phyloP scores from a whole-genome alignment of 2,797 vertebrate species.

The Atherinosoma microstoma region DNA sequence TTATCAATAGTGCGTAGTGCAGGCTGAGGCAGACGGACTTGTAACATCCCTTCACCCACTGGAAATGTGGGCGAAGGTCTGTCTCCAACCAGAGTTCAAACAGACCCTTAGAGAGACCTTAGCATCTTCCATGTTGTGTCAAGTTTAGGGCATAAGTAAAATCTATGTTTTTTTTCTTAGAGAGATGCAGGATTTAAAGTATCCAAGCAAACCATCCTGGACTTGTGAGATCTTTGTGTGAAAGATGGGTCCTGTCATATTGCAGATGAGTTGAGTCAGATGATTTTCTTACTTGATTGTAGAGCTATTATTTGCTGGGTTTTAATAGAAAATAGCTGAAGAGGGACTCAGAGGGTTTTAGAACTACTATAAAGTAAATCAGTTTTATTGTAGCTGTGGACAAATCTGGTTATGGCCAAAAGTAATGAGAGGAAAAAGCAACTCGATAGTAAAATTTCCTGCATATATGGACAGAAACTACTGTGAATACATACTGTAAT shows the following conservation, averaged over 20 bases:
- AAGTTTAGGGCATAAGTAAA: slow-evolving; percentile 15
- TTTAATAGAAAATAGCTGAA: slow-evolving; percentile 16
- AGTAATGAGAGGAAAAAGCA: slow-evolving; percentile 1
- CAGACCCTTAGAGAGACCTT: slow-evolving; percentile 23
- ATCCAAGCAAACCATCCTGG: slow-evolving; percentile 27
- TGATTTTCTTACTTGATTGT: slow-evolving; percentile 30
- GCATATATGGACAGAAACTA: not conserved
- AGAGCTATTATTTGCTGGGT: not conserved
- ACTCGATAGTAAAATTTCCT: slow-evolving; percentile 3
- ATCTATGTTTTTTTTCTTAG: slow-evolving; percentile 27
- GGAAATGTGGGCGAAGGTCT: slow-evolving; percentile 11
- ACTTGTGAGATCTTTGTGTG: slow-evolving; percentile 25
- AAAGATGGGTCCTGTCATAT: slow-evolving; percentile 25
- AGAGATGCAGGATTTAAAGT: slow-evolving; percentile 33
- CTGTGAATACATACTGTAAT: not conserved
- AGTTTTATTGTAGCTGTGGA: not conserved
- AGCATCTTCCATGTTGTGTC: slow-evolving; percentile 13
- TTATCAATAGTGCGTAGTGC: slow-evolving; percentile 6
- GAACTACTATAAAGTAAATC: not conserved
- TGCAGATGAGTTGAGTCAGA: slow-evolving; percentile 19
- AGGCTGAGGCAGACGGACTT: slow-evolving; percentile 21
- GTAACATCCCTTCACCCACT: not conserved
- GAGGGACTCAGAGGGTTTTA: slow-evolving; percentile 29
- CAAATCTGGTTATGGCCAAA: not conserved
- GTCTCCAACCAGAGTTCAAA: slow-evolving; percentile 22